Percentiles rank a stretch among this genome's conserved stretches.
phyloP scores from a whole-genome alignment of 2,113 vertebrate species.

The Ardeotis arabs region DNA sequence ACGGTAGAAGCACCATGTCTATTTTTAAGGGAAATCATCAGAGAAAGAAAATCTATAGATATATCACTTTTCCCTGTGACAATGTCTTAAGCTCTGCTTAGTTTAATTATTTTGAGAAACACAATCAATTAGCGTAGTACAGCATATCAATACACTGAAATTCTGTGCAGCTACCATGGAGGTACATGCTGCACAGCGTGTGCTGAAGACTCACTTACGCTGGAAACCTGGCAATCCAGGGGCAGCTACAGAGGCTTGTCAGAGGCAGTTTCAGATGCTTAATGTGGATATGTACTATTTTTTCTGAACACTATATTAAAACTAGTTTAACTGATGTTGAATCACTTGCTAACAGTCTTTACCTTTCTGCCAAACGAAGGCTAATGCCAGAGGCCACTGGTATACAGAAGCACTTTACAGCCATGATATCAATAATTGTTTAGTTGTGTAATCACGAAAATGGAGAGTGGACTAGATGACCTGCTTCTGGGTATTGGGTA shows the following conservation, averaged over 20 bases:
- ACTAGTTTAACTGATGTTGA: background rate
- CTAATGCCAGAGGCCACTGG: background rate
- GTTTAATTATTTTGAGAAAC: background rate
- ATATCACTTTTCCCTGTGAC: background rate
- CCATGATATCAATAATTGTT: background rate
- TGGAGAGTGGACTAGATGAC: background rate
- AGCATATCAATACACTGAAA: background rate
- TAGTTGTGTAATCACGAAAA: conserved; percentile 7
- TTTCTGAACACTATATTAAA: background rate
- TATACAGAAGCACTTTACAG: background rate
- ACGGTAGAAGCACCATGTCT: background rate
- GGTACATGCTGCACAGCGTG: background rate
- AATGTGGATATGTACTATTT: background rate
- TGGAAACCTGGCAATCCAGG: background rate
- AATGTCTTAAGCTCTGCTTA: background rate
- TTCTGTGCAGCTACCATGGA: background rate
- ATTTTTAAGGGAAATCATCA: background rate
- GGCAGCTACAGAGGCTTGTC: background rate
- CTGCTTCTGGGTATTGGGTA: background rate
- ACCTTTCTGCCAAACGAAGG: background rate
- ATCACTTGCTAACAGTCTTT: background rate
- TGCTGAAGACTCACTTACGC: background rate
- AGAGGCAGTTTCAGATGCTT: background rate
- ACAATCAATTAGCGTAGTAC: background rate
- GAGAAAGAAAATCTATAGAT: background rate